Base-by-base conservation (phyloP, 2,888 invertebrate genomes). In the Adelognathus sp. region DNA sequence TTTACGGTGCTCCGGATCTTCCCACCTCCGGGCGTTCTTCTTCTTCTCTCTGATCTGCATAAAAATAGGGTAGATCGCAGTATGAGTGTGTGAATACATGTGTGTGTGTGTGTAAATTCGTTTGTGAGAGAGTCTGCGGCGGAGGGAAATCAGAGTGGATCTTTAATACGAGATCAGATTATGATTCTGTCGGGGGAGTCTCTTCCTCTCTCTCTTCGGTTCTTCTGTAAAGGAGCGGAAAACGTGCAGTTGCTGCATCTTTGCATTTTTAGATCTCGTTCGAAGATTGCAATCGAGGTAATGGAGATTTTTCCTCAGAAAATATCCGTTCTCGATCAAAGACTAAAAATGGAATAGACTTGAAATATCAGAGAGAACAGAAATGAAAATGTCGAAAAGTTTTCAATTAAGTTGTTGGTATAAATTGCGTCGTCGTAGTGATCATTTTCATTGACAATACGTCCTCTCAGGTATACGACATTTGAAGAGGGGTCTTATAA, bases 161-260 rank as follows among this genome's bases (percentile, higher is more conserved):
- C 86, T 86, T 88, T 89, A 88, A 89, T 89, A 89, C 87, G 87
- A 89, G 88, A 89, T 89, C 88, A 88, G 89, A 89, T 89, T 89
- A 89, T 89, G 87, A 89, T 89, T 89, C 84, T 85, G 87, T 71
- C 88, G 88, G 89, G 87, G 89, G 87, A 87, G 88, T 86, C 66
- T 67, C 44, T 46, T 29, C 27, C 31, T 27, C 50, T 36, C 36
- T 36, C 3, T 36, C 36, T 3, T 3, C 36, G 21, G 9, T 27
- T 50, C 61, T 71, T 64, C 60, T 54, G 69, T 21, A 69, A 70
- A 36, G 56, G 44, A 67, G 24, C 61, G 64, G 52, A 61, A 71
- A 36, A 56, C 50, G 46, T 41, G 54, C 60, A 63, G 44, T 70
- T 24, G 6, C 29, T 9, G 52, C 46, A 16, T 44, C 9, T 29